Conservation (phyloP, 2,113 vertebrate genomes). For the Paracanthobrama guichenoti region DNA sequence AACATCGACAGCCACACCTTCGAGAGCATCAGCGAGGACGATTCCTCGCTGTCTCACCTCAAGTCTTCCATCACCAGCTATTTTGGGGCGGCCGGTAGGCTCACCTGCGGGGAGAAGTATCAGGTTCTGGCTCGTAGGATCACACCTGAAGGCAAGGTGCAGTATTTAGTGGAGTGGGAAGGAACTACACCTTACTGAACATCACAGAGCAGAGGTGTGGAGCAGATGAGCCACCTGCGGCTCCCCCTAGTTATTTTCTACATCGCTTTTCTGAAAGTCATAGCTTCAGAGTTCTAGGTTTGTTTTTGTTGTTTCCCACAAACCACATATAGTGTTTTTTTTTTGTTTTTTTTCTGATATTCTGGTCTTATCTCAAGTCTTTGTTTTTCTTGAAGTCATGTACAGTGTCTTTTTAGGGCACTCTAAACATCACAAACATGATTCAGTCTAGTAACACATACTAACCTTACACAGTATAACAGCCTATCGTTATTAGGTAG, state of each 20-base stretch:
- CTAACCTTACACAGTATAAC: neutral
- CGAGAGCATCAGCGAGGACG: slow-evolving; percentile 85
- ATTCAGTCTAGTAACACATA: neutral
- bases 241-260: neutral
- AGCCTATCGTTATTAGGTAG: neutral
- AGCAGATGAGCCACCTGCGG: neutral
- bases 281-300: slow-evolving; percentile 41
- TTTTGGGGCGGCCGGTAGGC: slow-evolving; percentile 85
- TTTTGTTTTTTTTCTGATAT: neutral
- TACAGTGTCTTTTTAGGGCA: slow-evolving; percentile 48
- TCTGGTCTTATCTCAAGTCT: slow-evolving; percentile 13
- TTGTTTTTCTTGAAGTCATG: slow-evolving; percentile 10
- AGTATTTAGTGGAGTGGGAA: slow-evolving; percentile 97
- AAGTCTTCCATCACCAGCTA: slow-evolving; percentile 95
- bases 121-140: slow-evolving; percentile 90
- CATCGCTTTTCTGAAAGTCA: slow-evolving; percentile 9
- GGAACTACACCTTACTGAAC: slow-evolving; percentile 86
- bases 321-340: neutral
- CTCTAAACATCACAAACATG: slow-evolving; percentile 44
- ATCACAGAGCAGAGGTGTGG: slow-evolving; percentile 15
- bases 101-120: slow-evolving; percentile 91
- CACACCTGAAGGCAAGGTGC: slow-evolving; percentile 88
- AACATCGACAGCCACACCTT: slow-evolving; percentile 81
- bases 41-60: slow-evolving; percentile 86
- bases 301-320: slow-evolving; percentile 39